Evolutionary conservation across 2,888 invertebrate genomes (phyloP).

Genomic region (Scaeva pyrastri): DNA sequence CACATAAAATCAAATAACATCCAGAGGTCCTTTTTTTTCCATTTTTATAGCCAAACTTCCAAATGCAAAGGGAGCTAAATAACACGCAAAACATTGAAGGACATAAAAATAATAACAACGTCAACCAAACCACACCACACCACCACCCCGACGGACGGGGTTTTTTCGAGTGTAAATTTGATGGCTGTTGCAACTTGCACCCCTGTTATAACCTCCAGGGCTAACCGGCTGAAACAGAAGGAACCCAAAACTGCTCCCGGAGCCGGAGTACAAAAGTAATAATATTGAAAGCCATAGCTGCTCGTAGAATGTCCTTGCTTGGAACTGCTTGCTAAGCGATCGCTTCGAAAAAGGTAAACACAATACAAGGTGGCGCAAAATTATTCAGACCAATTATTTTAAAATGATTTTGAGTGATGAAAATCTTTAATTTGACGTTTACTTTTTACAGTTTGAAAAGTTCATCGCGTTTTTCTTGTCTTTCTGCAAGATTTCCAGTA

Average conservation of each 20-base stretch:
- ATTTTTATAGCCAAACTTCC: slow-evolving; percentile 1
- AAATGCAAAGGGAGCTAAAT: slow-evolving; percentile 46
- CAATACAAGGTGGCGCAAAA: too few species aligned
- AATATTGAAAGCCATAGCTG: slow-evolving; percentile 66
- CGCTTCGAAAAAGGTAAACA: too few species aligned
- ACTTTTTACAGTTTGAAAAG: too few species aligned
- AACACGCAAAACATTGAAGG: slow-evolving; percentile 45
- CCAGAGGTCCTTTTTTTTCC: slow-evolving; percentile 20
- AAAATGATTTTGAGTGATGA: too few species aligned
- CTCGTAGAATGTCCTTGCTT: too few species aligned
- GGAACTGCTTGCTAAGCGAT: slow-evolving; percentile 57
- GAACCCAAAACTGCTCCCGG: background rate
- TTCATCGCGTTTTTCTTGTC: too few species aligned
- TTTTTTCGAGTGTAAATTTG: slow-evolving; percentile 69
- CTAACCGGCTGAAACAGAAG: slow-evolving; percentile 1
- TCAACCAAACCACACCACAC: background rate
- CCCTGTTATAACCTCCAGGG: slow-evolving; percentile 54
- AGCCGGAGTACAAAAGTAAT: slow-evolving; percentile 48
- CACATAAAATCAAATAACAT: slow-evolving; percentile 30
- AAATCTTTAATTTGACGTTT: too few species aligned
- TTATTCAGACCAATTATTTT: too few species aligned
- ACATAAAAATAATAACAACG: slow-evolving; percentile 62
- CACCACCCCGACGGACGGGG: background rate
- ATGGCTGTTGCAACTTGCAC: slow-evolving; percentile 74
- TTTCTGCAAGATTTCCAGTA: too few species aligned